Conservation (phyloP, 2,888 invertebrate genomes). For the Phortica okadai region DNA sequence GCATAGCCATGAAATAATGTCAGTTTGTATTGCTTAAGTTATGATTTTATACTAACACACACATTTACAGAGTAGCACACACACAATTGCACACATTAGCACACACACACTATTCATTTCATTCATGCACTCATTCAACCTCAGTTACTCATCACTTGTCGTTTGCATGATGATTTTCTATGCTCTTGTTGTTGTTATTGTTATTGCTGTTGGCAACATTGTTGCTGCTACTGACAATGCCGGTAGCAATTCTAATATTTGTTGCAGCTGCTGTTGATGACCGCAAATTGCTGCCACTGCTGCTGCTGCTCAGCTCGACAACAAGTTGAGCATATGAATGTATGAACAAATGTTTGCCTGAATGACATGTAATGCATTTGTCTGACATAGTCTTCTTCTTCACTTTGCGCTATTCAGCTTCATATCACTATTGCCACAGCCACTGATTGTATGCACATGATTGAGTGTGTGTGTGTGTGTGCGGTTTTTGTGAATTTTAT, state of each 20-base stretch:
- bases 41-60: constrained; percentile 34
- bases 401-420: neutral
- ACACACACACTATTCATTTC: constrained; percentile 18
- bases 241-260: neutral
- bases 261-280: constrained; percentile 22
- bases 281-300: constrained; percentile 9
- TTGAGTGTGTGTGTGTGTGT: constrained; percentile 1
- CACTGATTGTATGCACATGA: neutral
- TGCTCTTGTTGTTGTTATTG: neutral
- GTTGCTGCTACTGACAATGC: constrained; percentile 21
- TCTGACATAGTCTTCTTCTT: neutral
- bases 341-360: neutral
- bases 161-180: neutral
- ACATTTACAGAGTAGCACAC: constrained; percentile 42
- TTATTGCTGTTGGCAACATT: constrained; percentile 14
- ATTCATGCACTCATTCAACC: constrained; percentile 5
- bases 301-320: neutral
- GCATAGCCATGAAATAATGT: constrained; percentile 38
- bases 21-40: constrained; percentile 54
- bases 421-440: neutral
- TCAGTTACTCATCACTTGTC: constrained; percentile 18
- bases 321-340: neutral
- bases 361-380: constrained; percentile 27
- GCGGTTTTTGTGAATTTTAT: constrained; percentile 13
- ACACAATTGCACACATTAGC: constrained; percentile 32